Conservation (phyloP, 2,797 vertebrate genomes). For the Loriculus beryllinus region DNA sequence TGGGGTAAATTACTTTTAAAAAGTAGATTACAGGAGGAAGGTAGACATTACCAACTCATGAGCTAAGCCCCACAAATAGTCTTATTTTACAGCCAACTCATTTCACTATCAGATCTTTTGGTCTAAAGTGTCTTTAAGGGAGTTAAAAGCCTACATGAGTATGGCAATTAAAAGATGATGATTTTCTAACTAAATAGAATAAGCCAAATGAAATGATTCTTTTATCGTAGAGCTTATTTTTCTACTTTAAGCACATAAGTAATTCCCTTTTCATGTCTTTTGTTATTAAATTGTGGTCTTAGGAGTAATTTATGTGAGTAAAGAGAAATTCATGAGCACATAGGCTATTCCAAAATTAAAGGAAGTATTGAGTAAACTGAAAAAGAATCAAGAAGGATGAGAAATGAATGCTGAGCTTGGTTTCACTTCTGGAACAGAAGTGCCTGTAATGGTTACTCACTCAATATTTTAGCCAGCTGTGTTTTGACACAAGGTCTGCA, state of each 20-base stretch:
- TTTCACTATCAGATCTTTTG: background rate
- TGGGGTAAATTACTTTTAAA: background rate
- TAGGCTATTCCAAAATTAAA: background rate
- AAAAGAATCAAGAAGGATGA: background rate
- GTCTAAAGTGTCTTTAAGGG: background rate
- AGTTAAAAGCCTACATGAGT: background rate
- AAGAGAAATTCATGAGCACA: background rate
- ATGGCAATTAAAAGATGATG: background rate
- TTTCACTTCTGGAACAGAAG: background rate
- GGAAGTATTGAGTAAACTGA: background rate
- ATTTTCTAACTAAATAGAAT: background rate
- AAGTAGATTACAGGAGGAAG: background rate
- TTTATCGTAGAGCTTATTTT: background rate
- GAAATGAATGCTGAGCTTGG: background rate
- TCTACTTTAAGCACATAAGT: background rate
- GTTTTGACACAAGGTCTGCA: background rate
- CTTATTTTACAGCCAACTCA: background rate
- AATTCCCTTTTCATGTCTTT: background rate
- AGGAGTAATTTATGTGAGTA: background rate
- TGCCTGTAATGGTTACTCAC: background rate
- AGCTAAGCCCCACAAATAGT: background rate
- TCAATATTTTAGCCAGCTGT: background rate
- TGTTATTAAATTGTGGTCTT: background rate
- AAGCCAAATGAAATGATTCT: background rate
- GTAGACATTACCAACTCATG: background rate